Evolutionary conservation across 2,113 vertebrate species (phyloP), one percentile per base, ranked within the genome.

Genomic region (Callocephalon fimbriatum): DNA sequence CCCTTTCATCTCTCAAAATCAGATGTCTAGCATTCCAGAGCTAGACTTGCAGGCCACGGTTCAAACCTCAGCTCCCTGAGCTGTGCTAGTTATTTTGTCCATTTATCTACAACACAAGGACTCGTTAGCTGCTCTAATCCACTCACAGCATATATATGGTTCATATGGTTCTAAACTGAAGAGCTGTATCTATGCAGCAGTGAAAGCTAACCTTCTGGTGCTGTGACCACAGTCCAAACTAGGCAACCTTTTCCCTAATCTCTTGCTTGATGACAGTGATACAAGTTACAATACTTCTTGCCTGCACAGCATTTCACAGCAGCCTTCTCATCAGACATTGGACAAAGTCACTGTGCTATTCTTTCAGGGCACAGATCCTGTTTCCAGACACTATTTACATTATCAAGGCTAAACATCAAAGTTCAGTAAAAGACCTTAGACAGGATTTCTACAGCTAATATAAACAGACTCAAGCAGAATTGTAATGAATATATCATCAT

Each of bases 1-100:
- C 40, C 92, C 83, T 94, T 97, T 92, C 79, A 92, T 89, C 86
- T 95, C 74, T 72, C 80, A 56, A 74, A 86, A 71, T 32, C 75
- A 93, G 37, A 40, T 9, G 29, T 25, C 15, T 37, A 51, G 40
- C 83, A 97, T 95, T 95, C 63, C 81, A 82, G 70, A 90, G 25
- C 72, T 31, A 72, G 68, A 56, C 29, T 74, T 68, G 31, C 61
- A 94, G 61, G 88, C 72, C 79, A 93, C 74, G 51, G 61, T 87
- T 92, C 72, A 95, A 88, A 80, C 66, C 94, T 85, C 87, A 95
- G 73, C 70, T 56, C 77, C 80, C 53, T 87, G 31, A 86, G 23
- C 63, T 29, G n/a, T n/a, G n/a, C 84, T 56, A 71, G 37, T 67
- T 61, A 92, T 85, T 92, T 75, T 50, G 10, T 53, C 40, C 51